Conservation (phyloP, 1,140 invertebrate genomes). For the Sitophilus oryzae region DNA sequence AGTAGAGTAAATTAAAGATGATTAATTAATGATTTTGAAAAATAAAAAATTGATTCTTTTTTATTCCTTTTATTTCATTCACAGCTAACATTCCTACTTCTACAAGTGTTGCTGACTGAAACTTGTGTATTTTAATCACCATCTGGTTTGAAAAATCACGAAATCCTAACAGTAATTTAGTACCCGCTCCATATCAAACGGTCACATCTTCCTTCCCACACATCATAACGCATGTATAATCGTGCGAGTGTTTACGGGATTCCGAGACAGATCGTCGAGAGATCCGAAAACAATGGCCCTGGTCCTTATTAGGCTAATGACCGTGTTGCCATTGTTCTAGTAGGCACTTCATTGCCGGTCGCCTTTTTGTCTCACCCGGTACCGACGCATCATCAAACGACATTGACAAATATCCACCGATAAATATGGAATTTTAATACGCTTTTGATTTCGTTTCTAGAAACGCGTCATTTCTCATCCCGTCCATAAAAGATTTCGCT, state of each 20-base stretch:
- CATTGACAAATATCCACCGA: background rate
- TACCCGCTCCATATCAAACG: background rate
- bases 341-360: constrained; percentile 10
- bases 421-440: background rate
- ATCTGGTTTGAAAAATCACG: no score
- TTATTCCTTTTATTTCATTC: no score
- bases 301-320: constrained; percentile 21
- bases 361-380: constrained; percentile 17
- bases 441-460: background rate
- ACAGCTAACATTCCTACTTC: no score
- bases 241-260: constrained; percentile 19
- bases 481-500: no score
- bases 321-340: constrained; percentile 20
- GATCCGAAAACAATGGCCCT: constrained; percentile 13
- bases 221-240: constrained; percentile 19
- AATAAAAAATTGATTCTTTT: no score
- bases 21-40: no score
- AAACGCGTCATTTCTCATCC: background rate
- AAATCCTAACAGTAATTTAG: background rate
- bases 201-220: constrained; percentile 13
- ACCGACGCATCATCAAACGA: background rate
- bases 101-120: no score
- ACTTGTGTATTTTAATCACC: no score
- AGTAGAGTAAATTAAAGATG: no score
- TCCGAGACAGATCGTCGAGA: constrained; percentile 1